Conservation (phyloP, 2,888 invertebrate genomes). For the Drosophila suboccidentalis region DNA sequence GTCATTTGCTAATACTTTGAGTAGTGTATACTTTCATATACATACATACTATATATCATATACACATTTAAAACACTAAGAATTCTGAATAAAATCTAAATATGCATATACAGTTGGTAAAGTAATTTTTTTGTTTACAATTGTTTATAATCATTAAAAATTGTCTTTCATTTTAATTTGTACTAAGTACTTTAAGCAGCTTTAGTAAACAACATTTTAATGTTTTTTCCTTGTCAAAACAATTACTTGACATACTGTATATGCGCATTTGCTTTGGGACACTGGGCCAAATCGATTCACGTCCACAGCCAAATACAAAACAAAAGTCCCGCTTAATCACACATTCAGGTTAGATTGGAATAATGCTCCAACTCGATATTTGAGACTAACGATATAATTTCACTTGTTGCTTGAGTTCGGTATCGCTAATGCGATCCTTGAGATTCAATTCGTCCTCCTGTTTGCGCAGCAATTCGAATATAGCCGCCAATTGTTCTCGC, state of each 20-base stretch:
- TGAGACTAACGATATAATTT: constrained; percentile 81
- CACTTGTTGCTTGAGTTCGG: constrained; percentile 84
- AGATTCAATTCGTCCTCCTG: constrained; percentile 86
- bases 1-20: constrained; percentile 33
- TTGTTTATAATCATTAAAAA: neutral
- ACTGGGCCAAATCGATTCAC: constrained; percentile 4
- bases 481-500: constrained; percentile 85
- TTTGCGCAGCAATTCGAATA: constrained; percentile 85
- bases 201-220: too few species aligned
- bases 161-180: neutral
- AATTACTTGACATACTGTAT: constrained; percentile 1
- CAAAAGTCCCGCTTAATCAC: constrained; percentile 44
- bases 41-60: constrained; percentile 14
- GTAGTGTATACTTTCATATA: constrained; percentile 9
- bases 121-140: neutral
- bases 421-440: constrained; percentile 77
- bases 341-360: constrained; percentile 45
- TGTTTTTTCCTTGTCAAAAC: neutral
- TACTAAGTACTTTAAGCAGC: neutral
- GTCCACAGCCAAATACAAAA: neutral
- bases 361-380: neutral
- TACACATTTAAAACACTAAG: constrained; percentile 12
- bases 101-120: neutral
- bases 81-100: constrained; percentile 19
- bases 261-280: neutral